These are phyloP conservation scores for Scaptomyza montana DNA, from an alignment of 1,140 invertebrate genomes.

Conservation along the genomic window DNA sequence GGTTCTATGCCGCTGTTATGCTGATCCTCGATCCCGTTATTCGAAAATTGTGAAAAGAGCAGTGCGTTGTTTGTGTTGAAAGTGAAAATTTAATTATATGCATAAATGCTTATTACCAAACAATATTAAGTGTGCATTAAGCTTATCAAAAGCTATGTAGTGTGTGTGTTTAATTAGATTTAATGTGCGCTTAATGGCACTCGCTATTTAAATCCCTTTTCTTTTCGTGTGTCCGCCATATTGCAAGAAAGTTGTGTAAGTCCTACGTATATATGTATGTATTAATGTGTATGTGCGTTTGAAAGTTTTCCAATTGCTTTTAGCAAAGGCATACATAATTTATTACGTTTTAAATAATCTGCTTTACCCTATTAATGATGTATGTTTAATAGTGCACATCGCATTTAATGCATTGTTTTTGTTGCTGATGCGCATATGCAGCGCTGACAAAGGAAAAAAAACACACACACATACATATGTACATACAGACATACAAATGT, in stretches of 20 bases:
- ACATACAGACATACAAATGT: neutral
- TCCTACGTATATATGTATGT: neutral
- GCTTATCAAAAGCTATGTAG: conserved; percentile 12
- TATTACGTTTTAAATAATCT: neutral
- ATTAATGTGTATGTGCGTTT: too few relatives aligned
- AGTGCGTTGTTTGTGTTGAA: too few relatives aligned
- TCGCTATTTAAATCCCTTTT: neutral
- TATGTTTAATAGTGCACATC: conserved; percentile 3
- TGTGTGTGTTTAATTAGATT: too few relatives aligned
- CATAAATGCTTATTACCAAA: conserved; percentile 1
- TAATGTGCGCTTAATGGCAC: too few relatives aligned
- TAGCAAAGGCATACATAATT: too few relatives aligned
- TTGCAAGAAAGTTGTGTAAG: neutral
- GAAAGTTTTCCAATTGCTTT: too few relatives aligned
- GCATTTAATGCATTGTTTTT: neutral
- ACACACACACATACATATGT: neutral
- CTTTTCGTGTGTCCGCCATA: too few relatives aligned
- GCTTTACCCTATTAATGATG: neutral
- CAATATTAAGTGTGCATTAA: conserved; percentile 17
- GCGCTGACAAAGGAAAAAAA: too few relatives aligned
- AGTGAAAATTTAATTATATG: neutral
- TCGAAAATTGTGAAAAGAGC: neutral
- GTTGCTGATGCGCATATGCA: neutral
- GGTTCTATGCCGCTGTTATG: neutral
- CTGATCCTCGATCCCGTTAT: too few relatives aligned